Conservation (phyloP, 2,113 vertebrate species). For the Piprites chloris region DNA sequence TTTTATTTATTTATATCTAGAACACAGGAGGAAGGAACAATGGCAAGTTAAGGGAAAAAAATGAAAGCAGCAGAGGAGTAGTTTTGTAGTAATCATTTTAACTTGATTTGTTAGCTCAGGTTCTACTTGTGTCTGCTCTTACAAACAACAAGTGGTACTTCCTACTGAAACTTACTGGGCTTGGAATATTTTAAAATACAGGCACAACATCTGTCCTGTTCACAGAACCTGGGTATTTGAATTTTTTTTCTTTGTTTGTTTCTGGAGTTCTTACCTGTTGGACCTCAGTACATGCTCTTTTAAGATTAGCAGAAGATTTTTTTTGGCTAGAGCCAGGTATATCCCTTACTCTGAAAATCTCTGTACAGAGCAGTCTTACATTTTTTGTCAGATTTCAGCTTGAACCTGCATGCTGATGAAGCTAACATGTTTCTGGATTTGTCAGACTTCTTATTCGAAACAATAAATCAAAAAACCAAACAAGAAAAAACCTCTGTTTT, state of each 20-base stretch:
- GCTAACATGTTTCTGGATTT: neutral
- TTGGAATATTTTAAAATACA: neutral
- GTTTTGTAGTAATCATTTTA: neutral
- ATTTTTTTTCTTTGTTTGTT: neutral
- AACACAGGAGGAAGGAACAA: neutral
- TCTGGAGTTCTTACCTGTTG: neutral
- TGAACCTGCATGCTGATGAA: neutral
- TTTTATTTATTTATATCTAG: neutral
- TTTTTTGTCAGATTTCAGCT: neutral
- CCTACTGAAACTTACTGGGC: neutral
- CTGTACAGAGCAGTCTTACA: neutral
- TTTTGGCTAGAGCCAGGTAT: neutral
- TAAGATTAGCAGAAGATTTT: neutral
- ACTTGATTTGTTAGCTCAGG: neutral
- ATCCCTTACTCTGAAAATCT: neutral
- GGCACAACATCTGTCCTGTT: neutral
- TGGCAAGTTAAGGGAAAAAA: neutral
- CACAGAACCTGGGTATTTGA: neutral
- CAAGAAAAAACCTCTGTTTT: neutral
- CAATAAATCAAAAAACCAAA: too few relatives aligned
- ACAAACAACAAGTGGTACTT: neutral
- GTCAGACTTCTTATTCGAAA: neutral
- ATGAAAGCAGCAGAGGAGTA: neutral
- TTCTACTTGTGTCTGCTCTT: neutral
- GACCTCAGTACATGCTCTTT: neutral